Percentiles rank a stretch among this genome's conserved stretches.
These are phyloP conservation scores for Eulemur coronatus DNA, from an alignment of 2,797 vertebrate species.

Conservation along the genomic window DNA sequence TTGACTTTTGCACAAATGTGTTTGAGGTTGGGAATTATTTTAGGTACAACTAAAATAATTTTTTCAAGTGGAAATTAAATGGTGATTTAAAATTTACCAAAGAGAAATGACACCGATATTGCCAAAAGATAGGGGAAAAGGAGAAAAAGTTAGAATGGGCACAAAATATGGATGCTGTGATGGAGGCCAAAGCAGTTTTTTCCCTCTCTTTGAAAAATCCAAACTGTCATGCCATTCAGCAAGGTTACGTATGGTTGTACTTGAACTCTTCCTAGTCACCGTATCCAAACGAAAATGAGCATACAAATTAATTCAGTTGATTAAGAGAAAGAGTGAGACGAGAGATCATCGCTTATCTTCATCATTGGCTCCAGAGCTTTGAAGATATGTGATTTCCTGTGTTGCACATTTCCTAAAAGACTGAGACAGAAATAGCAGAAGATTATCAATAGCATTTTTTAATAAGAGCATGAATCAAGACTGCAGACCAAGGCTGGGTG, in stretches of 20 bases:
- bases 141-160: not conserved
- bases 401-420: slow-evolving; percentile 4
- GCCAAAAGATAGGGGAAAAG: not conserved
- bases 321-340: not conserved
- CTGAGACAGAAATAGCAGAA: not conserved
- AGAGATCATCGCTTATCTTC: not conserved
- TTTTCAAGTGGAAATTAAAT: not conserved
- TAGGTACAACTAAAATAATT: not conserved
- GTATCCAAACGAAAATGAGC: not conserved
- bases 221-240: not conserved
- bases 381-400: not conserved
- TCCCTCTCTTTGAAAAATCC: not conserved
- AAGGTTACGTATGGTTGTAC: not conserved
- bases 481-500: not conserved
- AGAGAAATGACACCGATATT: not conserved
- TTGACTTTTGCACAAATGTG: not conserved
- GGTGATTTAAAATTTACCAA: not conserved
- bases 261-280: not conserved
- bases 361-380: not conserved
- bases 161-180: not conserved
- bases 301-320: not conserved
- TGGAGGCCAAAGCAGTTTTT: not conserved
- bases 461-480: not conserved
- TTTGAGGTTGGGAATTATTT: not conserved
- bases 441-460: not conserved